Evolutionary conservation across 2,113 vertebrate species (phyloP).

Genomic region (Sminthopsis crassicaudata): DNA sequence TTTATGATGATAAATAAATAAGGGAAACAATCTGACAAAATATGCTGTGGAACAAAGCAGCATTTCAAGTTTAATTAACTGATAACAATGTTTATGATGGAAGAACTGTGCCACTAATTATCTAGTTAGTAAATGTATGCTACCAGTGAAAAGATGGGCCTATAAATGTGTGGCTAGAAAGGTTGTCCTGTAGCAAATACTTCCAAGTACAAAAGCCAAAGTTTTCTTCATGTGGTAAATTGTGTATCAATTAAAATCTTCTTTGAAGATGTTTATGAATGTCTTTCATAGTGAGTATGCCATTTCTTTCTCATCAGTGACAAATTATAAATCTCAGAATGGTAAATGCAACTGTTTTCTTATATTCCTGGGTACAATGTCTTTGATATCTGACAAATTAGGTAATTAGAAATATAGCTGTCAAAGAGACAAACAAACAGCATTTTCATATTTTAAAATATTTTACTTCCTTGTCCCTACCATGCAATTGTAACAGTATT

Average conservation of each 20-base stretch:
- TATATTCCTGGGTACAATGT: slow-evolving; percentile 59
- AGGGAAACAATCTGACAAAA: slow-evolving; percentile 88
- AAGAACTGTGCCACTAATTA: slow-evolving; percentile 91
- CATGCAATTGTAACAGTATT: slow-evolving; percentile 66
- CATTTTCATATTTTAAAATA: slow-evolving; percentile 62
- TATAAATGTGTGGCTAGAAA: slow-evolving; percentile 78
- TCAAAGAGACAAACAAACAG: slow-evolving; percentile 17
- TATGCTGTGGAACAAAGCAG: slow-evolving; percentile 89
- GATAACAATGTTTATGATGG: slow-evolving; percentile 91
- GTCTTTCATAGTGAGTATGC: slow-evolving; percentile 64
- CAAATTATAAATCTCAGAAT: slow-evolving; percentile 71
- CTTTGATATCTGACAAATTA: slow-evolving; percentile 61
- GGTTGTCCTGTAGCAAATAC: slow-evolving; percentile 71
- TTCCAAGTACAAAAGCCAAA: slow-evolving; percentile 71
- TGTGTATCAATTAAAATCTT: slow-evolving; percentile 77
- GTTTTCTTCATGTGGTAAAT: slow-evolving; percentile 74
- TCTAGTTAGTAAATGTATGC: slow-evolving; percentile 85
- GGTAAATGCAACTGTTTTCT: slow-evolving; percentile 64
- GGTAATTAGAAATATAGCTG: slow-evolving; percentile 51
- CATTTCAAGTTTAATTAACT: slow-evolving; percentile 92
- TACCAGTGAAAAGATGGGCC: slow-evolving; percentile 79
- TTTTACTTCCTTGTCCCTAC: slow-evolving; percentile 49
- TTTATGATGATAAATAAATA: slow-evolving; percentile 93
- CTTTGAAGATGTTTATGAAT: slow-evolving; percentile 62
- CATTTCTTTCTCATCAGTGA: slow-evolving; percentile 45